Conservation (phyloP, 2,888 invertebrate genomes). For the Anoncus sp. region DNA sequence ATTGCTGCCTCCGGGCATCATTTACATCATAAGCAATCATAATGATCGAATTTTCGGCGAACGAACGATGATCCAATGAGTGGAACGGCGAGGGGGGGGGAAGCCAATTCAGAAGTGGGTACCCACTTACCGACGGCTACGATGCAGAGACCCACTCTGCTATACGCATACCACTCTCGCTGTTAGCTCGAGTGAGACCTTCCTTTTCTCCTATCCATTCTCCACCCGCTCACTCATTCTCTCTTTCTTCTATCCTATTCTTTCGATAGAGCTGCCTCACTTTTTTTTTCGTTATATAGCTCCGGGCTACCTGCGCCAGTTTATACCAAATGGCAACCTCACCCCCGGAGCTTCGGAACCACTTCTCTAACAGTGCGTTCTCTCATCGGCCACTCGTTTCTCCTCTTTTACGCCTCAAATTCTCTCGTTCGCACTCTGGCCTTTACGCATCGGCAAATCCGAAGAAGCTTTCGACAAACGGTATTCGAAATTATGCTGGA, state of each 20-base stretch:
- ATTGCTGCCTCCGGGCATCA: conserved; percentile 85
- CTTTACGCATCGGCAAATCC: conserved; percentile 52
- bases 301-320: conserved; percentile 78
- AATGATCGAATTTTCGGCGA: conserved; percentile 83
- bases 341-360: conserved; percentile 60
- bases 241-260: conserved; percentile 58
- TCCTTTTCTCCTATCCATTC: conserved; percentile 73
- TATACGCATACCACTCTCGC: conserved; percentile 43
- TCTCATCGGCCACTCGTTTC: conserved; percentile 47
- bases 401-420: conserved; percentile 46
- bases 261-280: conserved; percentile 57
- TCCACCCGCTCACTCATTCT: conserved; percentile 65
- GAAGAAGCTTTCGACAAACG: conserved; percentile 69
- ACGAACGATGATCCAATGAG: conserved; percentile 82
- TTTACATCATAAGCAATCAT: conserved; percentile 86
- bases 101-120: conserved; percentile 82
- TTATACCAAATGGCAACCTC: conserved; percentile 77
- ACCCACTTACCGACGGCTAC: conserved; percentile 80
- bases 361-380: conserved; percentile 61
- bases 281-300: conserved; percentile 73
- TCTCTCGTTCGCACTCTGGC: conserved; percentile 41
- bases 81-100: conserved; percentile 78
- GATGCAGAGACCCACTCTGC: conserved; percentile 65
- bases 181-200: conserved; percentile 60
- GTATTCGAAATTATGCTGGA: conserved; percentile 72